Evolutionary conservation across 2,113 vertebrate species (phyloP), one percentile per base, ranked within the genome.

Genomic region (Atractosteus spatula): DNA sequence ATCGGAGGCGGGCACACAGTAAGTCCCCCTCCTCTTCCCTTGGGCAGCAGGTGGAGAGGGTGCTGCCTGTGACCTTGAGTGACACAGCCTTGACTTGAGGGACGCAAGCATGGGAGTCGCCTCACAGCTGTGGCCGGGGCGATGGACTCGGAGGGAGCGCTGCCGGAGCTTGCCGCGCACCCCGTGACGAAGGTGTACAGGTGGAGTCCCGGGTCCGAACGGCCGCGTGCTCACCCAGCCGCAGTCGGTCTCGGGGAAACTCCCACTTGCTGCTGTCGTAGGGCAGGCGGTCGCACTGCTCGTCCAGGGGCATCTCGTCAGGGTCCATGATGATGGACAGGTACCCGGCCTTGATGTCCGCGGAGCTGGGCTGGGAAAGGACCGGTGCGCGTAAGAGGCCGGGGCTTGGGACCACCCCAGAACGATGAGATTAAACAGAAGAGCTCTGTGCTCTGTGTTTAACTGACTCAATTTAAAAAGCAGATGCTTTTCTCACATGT

Each of bases 241-340:
- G 89, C 68, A 98, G 90, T 8, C 94, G 90, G 71, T 98, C 96
- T 8, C 94, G 84, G 0, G 96, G 96, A 85, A 98, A 98, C 86
- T 98, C 95, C 96, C 96, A 98, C 76, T 96, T 96, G 67, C 84
- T 96, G 90, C 93, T 92, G 80, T 98, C 95, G 0, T 97, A 98
- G 57, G 95, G 95, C 43, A 98, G 90, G 2, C 93, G 93, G 0
- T 98, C 94, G 11, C 94, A 95, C 81, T 98, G 96, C 82, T 97
- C 95, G 0, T 96, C 93, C 0, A 97, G 89, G 0, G 96, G 94
- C 86, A 95, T 94, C 84, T 96, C 94, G 45, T 96, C 96, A 0
- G 95, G 95, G 83, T 98, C 95, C 88, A 98, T 95, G 79, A 98
- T 97, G 69, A 98, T 98, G 0, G 96, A 98, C 45, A 97, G 91